Percentiles rank a stretch among this genome's conserved stretches.
phyloP scores from a whole-genome alignment of 2,113 vertebrate species.

The Mugil cephalus region DNA sequence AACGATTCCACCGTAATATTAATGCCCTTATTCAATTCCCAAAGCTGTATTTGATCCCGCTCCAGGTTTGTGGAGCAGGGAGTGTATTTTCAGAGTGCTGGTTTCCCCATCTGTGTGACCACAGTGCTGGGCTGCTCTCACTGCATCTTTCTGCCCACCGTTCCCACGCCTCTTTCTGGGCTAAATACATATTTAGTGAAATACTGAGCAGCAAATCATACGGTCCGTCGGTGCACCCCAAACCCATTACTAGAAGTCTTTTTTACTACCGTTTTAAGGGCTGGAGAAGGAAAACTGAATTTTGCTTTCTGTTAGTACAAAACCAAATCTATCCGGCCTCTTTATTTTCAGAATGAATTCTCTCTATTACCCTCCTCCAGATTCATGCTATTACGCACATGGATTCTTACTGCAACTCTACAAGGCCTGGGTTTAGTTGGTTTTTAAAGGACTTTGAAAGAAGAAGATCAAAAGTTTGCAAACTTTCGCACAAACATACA shows the following conservation, averaged over 20 bases:
- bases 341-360: constrained; percentile 32
- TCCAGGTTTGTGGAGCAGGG: constrained; percentile 73
- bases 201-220: constrained; percentile 74
- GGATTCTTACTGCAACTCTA: not conserved
- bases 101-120: constrained; percentile 81
- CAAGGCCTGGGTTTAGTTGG: no score
- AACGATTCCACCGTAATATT: constrained; percentile 45
- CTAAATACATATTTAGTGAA: constrained; percentile 80
- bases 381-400: constrained; percentile 1
- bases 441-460: no score
- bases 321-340: constrained; percentile 31
- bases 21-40: constrained; percentile 45
- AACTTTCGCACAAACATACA: not conserved
- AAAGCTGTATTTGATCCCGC: constrained; percentile 60
- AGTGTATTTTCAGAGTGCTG: constrained; percentile 79
- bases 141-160: constrained; percentile 61
- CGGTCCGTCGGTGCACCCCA: constrained; percentile 44
- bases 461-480: constrained; percentile 8
- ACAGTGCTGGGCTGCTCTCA: constrained; percentile 72
- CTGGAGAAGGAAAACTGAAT: constrained; percentile 3
- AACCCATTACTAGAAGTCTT: constrained; percentile 50
- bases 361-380: constrained; percentile 42
- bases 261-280: constrained; percentile 39
- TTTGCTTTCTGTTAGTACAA: constrained; percentile 32
- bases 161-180: constrained; percentile 79